Conservation (phyloP, 2,797 vertebrate species). For the Artibeus lituratus region DNA sequence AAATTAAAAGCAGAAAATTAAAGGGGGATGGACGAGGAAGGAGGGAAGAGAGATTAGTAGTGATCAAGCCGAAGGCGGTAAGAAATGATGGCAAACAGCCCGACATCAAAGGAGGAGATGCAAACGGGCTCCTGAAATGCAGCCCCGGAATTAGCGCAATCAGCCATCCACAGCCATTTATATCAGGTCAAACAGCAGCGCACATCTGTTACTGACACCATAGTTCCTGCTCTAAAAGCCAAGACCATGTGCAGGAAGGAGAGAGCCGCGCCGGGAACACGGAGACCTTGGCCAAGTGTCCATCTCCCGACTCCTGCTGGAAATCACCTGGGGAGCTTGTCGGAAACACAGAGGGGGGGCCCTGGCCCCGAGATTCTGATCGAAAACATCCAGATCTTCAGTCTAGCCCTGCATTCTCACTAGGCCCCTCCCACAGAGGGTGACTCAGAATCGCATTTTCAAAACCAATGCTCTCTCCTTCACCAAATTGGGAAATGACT, state of each 20-base stretch:
- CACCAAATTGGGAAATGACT: background rate
- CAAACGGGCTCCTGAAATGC: slow-evolving; percentile 41
- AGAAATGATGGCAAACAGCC: slow-evolving; percentile 56
- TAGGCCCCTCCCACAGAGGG: background rate
- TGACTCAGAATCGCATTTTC: background rate
- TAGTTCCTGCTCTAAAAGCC: background rate
- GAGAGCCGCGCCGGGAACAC: background rate
- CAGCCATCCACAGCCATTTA: background rate
- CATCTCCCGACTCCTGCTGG: background rate
- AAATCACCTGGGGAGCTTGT: background rate
- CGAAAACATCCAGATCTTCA: background rate
- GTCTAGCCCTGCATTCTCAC: background rate
- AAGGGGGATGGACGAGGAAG: background rate
- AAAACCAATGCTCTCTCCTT: background rate
- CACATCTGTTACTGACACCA: slow-evolving; percentile 20
- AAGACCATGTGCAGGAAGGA: background rate
- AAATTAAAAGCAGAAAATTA: slow-evolving; percentile 69
- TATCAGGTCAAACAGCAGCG: background rate
- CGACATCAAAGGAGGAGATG: slow-evolving; percentile 63
- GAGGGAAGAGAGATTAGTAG: slow-evolving; percentile 50
- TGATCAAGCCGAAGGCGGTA: slow-evolving; percentile 34
- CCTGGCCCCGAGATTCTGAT: background rate
- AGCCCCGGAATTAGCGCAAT: slow-evolving; percentile 41
- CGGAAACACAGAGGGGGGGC: background rate
- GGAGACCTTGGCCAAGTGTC: background rate